Percentiles rank a stretch among this genome's conserved stretches.
phyloP scores from a whole-genome alignment of 2,797 vertebrate genomes.

The Periophthalmus magnuspinnatus region DNA sequence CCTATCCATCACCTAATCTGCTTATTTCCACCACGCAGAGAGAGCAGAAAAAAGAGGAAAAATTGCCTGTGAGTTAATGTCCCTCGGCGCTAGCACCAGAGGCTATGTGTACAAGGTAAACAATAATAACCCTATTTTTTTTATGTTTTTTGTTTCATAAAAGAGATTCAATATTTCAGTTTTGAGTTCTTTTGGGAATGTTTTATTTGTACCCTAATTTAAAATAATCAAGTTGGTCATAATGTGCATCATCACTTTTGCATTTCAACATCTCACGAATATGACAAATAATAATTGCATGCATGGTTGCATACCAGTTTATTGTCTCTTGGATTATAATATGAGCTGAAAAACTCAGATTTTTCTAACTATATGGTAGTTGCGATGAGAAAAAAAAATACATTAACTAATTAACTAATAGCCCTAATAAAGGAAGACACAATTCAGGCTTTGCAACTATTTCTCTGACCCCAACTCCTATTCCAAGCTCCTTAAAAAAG shows the following conservation, averaged over 20 bases:
- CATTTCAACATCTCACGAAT: background rate
- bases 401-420: too few relatives aligned
- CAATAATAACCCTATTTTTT: slow-evolving; percentile 17
- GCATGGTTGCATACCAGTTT: too few relatives aligned
- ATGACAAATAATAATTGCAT: too few relatives aligned
- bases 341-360: too few relatives aligned
- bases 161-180: slow-evolving; percentile 43
- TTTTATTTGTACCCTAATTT: background rate
- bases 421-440: too few relatives aligned
- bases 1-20: slow-evolving; percentile 70
- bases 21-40: slow-evolving; percentile 58
- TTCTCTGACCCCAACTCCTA: too few relatives aligned
- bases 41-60: background rate
- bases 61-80: slow-evolving; percentile 44
- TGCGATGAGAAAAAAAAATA: too few relatives aligned
- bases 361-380: too few relatives aligned
- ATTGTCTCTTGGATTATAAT: too few relatives aligned
- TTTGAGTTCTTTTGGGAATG: slow-evolving; percentile 22
- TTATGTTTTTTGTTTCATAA: slow-evolving; percentile 44
- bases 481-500: too few relatives aligned
- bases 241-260: background rate
- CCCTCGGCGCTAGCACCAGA: slow-evolving; percentile 43
- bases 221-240: slow-evolving; percentile 7
- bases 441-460: too few relatives aligned
- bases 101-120: slow-evolving; percentile 40